These are phyloP conservation scores for Rhorus exstirpatorius DNA, from an alignment of 2,888 invertebrate genomes.

Conservation along the genomic window DNA sequence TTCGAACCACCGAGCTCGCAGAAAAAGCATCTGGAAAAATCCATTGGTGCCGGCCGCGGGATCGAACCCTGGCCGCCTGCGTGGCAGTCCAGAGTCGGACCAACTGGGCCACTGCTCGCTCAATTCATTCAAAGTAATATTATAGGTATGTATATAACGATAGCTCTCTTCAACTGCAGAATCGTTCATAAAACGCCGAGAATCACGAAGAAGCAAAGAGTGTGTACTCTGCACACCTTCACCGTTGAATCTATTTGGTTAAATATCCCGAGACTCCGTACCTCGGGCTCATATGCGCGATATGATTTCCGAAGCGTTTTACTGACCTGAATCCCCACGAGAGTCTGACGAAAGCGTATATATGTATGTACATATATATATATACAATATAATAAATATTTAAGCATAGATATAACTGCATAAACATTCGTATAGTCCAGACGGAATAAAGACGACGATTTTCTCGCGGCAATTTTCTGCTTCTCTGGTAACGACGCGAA, in stretches of 20 bases:
- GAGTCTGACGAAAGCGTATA: conserved; percentile 67
- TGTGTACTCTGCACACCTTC: conserved; percentile 21
- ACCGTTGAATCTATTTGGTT: conserved; percentile 44
- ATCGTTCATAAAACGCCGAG: conserved; percentile 65
- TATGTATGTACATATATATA: conserved; percentile 13
- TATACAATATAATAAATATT: background rate
- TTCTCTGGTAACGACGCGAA: conserved; percentile 52
- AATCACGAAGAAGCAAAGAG: conserved; percentile 61
- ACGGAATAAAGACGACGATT: conserved; percentile 61
- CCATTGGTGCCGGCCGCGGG: no score
- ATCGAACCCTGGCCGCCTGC: no score
- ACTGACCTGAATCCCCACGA: conserved; percentile 69
- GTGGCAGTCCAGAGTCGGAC: no score
- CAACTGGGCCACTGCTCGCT: no score
- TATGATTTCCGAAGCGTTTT: conserved; percentile 64
- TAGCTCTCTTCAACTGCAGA: conserved; percentile 44
- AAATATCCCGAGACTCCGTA: conserved; percentile 31
- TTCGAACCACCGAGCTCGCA: no score
- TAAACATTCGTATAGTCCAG: conserved; percentile 19
- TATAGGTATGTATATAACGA: conserved; percentile 19
- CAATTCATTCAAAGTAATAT: conserved; percentile 66
- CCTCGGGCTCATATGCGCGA: conserved; percentile 24
- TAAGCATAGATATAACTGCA: background rate
- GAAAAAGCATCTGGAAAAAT: no score
- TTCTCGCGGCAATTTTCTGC: conserved; percentile 67